A percentile compares a stretch with the other conserved stretches of the same genome.
Evolutionary conservation across 2,888 invertebrate species (phyloP).

Genomic region (Brenthis ino): DNA sequence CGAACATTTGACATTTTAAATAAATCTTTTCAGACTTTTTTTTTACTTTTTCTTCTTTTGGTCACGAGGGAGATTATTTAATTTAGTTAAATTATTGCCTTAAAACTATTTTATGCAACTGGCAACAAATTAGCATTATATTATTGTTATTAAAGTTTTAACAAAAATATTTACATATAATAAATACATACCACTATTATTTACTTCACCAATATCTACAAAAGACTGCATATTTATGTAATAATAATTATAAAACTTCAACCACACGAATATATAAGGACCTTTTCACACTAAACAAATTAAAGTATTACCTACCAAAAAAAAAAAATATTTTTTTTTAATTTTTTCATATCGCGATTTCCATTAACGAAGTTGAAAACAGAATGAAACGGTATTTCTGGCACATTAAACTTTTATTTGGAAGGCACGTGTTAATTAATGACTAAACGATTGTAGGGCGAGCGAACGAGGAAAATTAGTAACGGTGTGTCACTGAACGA

Average conservation of each 20-base stretch:
- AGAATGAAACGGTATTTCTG: conserved; percentile 3
- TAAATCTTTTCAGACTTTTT: too few species aligned
- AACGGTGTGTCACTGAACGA: neutral
- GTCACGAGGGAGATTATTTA: too few species aligned
- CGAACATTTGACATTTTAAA: too few species aligned
- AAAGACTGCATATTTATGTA: neutral
- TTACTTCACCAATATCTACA: neutral
- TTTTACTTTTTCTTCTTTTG: too few species aligned
- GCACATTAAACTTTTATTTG: neutral
- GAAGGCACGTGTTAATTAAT: neutral
- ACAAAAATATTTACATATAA: neutral
- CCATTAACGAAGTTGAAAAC: neutral
- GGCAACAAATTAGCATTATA: too few species aligned
- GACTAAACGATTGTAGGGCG: neutral
- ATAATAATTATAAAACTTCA: neutral
- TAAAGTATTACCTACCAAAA: neutral
- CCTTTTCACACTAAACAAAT: neutral
- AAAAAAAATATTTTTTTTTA: neutral
- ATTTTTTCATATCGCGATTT: too few species aligned
- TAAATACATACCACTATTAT: conserved; percentile 3
- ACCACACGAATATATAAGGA: neutral
- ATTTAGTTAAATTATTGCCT: too few species aligned
- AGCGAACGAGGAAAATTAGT: conserved; percentile 11
- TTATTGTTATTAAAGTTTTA: neutral
- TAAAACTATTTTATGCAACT: too few species aligned